Base-by-base conservation (phyloP, 1,140 invertebrate species). In the Orchesella cincta region DNA sequence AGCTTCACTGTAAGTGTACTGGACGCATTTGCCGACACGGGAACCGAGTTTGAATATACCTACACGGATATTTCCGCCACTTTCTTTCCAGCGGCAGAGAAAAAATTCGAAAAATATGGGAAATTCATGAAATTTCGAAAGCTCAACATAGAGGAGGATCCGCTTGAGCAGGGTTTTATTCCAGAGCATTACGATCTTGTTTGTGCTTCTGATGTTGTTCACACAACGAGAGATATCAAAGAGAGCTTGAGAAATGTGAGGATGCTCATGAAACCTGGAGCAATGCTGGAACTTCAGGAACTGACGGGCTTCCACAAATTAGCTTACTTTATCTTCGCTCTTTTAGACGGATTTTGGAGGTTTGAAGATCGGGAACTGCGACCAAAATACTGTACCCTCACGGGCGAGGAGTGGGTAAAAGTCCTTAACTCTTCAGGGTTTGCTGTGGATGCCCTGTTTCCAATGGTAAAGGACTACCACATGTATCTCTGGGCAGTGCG, bases 121-220 rank as follows among this genome's bases (percentile, higher is more conserved):
- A 67, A 36, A 73, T 74, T 52, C 16, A 35, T 51, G n/a, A 51
- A 31, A 26, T 51, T 20, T n/a, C 3, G 1, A 75, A 16, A 70
- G 0, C 35, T 79, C 8, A 71, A 79, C n/a, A 75, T 79, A 35
- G 78, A 79, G 28, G 57, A 71, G 28, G 78, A 79, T 52, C 75
- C 73, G 0, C 31, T 62, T 23, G 1, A 0, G 0, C 78, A 79
- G 36, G 78, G 78, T 2, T 79, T 77, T 29, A 23, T 20, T n/a
- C 75, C 78, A 0, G 31, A 75, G 23, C 36, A 70, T 1, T 79
- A 75, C 31, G 78, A 79, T 67, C 29, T 76, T 18, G 51, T 75
- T 0, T 20, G 74, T 1, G 78, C 78, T 36, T 2, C 35, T 1
- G 54, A 77, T 1, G 78, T 79, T 3, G 18, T 79, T 16, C 78